A percentile compares a stretch with the other conserved stretches of the same genome.
Conservation (phyloP, 2,888 invertebrate species). For the Zonitis immaculata region DNA sequence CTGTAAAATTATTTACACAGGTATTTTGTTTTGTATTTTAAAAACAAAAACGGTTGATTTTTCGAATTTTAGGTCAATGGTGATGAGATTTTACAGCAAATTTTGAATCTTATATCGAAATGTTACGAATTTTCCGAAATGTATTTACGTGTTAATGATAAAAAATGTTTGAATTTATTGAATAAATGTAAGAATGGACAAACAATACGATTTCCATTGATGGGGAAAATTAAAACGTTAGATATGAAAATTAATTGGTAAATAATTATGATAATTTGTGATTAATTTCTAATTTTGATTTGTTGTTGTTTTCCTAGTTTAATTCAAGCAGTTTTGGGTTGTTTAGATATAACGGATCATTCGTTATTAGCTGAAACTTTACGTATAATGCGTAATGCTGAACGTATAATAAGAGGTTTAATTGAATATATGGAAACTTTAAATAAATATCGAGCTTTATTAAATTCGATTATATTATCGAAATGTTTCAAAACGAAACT, state of each 20-base stretch:
- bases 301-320: slow-evolving; percentile 56
- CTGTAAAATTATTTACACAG: slow-evolving; percentile 67
- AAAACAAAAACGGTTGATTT: not conserved
- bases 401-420: slow-evolving; percentile 63
- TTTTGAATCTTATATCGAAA: slow-evolving; percentile 55
- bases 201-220: slow-evolving; percentile 65
- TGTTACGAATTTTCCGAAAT: slow-evolving; percentile 67
- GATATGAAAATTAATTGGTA: slow-evolving; percentile 77
- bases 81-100: slow-evolving; percentile 53
- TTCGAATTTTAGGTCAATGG: slow-evolving; percentile 53
- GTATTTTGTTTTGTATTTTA: slow-evolving; percentile 46
- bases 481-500: slow-evolving; percentile 65
- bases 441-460: slow-evolving; percentile 48
- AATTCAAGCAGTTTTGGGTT: slow-evolving; percentile 70
- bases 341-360: slow-evolving; percentile 62
- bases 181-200: slow-evolving; percentile 58
- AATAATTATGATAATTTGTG: slow-evolving; percentile 26
- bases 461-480: slow-evolving; percentile 58
- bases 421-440: slow-evolving; percentile 54
- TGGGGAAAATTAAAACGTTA: slow-evolving; percentile 63
- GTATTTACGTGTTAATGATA: slow-evolving; percentile 65
- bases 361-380: slow-evolving; percentile 65
- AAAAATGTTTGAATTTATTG: slow-evolving; percentile 62
- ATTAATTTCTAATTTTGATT: not conserved
- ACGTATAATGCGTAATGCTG: slow-evolving; percentile 63